Conservation (phyloP, 2,888 invertebrate species). For the Acanthacorydalis orientalis region DNA sequence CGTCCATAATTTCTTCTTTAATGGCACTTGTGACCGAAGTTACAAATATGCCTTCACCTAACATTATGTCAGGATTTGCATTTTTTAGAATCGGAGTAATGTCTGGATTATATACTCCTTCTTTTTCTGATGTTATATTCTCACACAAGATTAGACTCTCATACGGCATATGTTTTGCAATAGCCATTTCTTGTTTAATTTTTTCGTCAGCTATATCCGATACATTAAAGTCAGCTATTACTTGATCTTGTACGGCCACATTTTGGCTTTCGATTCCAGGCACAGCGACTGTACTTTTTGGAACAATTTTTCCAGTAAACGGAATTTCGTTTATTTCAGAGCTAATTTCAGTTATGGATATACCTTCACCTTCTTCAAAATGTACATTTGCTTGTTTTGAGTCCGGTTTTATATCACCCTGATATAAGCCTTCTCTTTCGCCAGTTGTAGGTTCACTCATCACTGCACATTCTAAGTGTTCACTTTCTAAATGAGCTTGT, state of each 20-base stretch:
- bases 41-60: slow-evolving; percentile 36
- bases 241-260: slow-evolving; percentile 41
- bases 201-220: slow-evolving; percentile 26
- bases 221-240: slow-evolving; percentile 29
- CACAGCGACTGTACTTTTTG: slow-evolving; percentile 31
- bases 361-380: slow-evolving; percentile 37
- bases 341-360: slow-evolving; percentile 40
- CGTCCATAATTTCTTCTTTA: slow-evolving; percentile 33
- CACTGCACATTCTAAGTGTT: slow-evolving; percentile 26
- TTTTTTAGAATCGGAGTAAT: slow-evolving; percentile 27
- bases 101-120: slow-evolving; percentile 26
- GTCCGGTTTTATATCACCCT: slow-evolving; percentile 29
- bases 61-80: slow-evolving; percentile 31
- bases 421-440: slow-evolving; percentile 33
- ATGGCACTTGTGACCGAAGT: slow-evolving; percentile 36
- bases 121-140: slow-evolving; percentile 38
- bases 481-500: slow-evolving; percentile 25
- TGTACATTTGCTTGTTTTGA: slow-evolving; percentile 31
- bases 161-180: slow-evolving; percentile 30
- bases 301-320: slow-evolving; percentile 23
- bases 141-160: slow-evolving; percentile 39
- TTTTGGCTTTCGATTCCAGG: slow-evolving; percentile 32
- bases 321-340: slow-evolving; percentile 32
- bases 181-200: slow-evolving; percentile 23
- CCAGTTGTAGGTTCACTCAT: slow-evolving; percentile 28